phyloP scores from a whole-genome alignment of 2,888 invertebrate genomes.

The Clistopyga incitator region DNA sequence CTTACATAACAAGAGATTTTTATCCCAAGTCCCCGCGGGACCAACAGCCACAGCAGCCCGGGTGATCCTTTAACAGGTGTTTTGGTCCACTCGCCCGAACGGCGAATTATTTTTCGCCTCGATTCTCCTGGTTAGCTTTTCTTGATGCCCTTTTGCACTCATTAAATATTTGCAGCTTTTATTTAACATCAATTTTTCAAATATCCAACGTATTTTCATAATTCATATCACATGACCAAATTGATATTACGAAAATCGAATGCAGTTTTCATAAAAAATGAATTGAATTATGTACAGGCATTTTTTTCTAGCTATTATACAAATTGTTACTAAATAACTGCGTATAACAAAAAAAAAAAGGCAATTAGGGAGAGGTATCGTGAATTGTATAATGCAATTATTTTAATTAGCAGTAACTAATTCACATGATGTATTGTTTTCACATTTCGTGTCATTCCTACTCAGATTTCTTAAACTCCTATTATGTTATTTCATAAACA shows the following conservation, averaged over 20 bases:
- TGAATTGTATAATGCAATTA: neutral
- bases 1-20: conserved; percentile 61
- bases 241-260: too few relatives aligned
- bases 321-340: too few relatives aligned
- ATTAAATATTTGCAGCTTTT: neutral
- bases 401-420: neutral
- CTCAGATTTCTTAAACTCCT: too few relatives aligned
- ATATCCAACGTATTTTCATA: too few relatives aligned
- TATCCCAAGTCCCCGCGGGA: conserved; percentile 51
- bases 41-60: conserved; percentile 41
- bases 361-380: too few relatives aligned
- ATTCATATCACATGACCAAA: too few relatives aligned
- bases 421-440: neutral
- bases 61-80: conserved; percentile 61
- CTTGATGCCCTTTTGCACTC: neutral
- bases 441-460: neutral
- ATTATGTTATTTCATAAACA: too few relatives aligned
- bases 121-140: neutral
- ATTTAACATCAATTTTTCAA: too few relatives aligned
- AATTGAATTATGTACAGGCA: too few relatives aligned
- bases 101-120: conserved; percentile 18
- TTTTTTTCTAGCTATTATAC: neutral
- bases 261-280: too few relatives aligned
- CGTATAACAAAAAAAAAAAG: too few relatives aligned
- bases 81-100: conserved; percentile 16